Conservation (phyloP, 2,113 vertebrate genomes). For the rat (Rattus norvegicus) region GRCr8 NC_086032.1:8394501-8395000, state of each 20-base stretch:
- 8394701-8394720: neutral
- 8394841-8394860: neutral
- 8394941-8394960: neutral
- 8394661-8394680: neutral
- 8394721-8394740: neutral
- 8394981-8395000: neutral
- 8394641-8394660: neutral
- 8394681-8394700: neutral
- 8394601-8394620: neutral
- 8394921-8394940: neutral
- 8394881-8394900: neutral
- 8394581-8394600: neutral
- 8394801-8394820: conserved; percentile 8
- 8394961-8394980: neutral
- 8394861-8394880: neutral
- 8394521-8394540: neutral
- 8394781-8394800: neutral
- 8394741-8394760: neutral
- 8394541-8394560: neutral
- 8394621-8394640: neutral
- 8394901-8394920: neutral
- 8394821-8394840: neutral
- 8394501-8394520: neutral
- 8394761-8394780: neutral
- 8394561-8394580: neutral